Evolutionary conservation across 2,888 invertebrate genomes (phyloP).

Genomic region (Helicoverpa assulta): DNA sequence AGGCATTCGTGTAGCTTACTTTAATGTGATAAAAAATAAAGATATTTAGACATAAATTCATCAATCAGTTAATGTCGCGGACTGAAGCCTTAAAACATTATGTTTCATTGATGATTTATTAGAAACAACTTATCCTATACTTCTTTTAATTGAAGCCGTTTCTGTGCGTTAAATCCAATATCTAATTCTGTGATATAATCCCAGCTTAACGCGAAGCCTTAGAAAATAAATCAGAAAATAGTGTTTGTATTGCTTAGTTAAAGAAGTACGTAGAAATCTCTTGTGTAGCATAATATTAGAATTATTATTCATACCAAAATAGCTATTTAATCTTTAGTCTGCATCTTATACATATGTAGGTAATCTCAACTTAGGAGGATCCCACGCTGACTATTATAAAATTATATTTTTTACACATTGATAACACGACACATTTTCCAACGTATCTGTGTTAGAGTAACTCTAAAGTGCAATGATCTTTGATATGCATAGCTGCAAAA

Average conservation of each 20-base stretch:
- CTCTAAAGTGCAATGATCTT: not conserved
- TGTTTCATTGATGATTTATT: not conserved
- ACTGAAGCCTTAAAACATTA: not conserved
- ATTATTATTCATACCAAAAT: slow-evolving; percentile 9
- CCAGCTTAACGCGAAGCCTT: not conserved
- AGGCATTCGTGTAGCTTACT: too few relatives aligned
- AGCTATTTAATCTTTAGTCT: slow-evolving; percentile 7
- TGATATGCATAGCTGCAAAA: not conserved
- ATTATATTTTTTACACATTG: too few relatives aligned
- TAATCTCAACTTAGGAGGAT: slow-evolving; percentile 10
- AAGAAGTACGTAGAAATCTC: slow-evolving; percentile 5
- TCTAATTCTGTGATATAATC: slow-evolving; percentile 11
- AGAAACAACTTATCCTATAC: not conserved
- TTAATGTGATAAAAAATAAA: too few relatives aligned
- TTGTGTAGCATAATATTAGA: slow-evolving; percentile 4
- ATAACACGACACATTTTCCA: not conserved
- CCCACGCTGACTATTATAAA: not conserved
- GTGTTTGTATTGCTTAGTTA: not conserved
- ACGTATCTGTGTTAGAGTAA: not conserved
- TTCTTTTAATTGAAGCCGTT: not conserved
- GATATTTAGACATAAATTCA: too few relatives aligned
- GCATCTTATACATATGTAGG: not conserved
- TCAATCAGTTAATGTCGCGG: too few relatives aligned
- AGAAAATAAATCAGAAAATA: not conserved
- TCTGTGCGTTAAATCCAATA: slow-evolving; percentile 5